Evolutionary conservation across 1,140 invertebrate genomes (phyloP), one percentile per base, ranked within the genome.

Genomic region (Meloidogyne exigua): DNA sequence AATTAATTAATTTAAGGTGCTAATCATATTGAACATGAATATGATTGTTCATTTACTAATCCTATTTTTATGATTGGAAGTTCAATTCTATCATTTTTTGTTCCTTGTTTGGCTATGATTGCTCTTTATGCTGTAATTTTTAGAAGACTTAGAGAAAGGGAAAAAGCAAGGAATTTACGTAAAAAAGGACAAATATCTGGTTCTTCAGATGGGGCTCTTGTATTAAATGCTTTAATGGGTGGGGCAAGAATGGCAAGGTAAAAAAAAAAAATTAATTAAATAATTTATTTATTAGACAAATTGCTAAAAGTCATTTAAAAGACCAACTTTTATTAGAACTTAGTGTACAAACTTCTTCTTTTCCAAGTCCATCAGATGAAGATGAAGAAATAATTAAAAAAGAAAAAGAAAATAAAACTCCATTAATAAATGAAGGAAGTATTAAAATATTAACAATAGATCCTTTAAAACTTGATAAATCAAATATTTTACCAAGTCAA

Each of bases 81-180:
- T 13, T 98, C 95, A 64, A 91, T 99, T 82, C 94, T 93, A 72
- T 98, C 96, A 80, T 99, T 99, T 91, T 99, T 98, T 89, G 97
- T 99, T 86, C 96, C 96, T 7, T 98, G 95, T 89, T 92, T 97
- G 84, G 94, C 97, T 84, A 98, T 99, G 95, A 93, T 98, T 87
- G 94, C 95, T 88, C 92, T 99, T 36, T 99, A 99, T 88, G 97
- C 94, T 89, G 94, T 92, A 89, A 99, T 99, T 90, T 98, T 99
- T 90, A 93, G 85, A 92, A 92, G 82, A 44, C 71, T 87, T 12
- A 70, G 80, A 68, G 69, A 81, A 71, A 72, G 86, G 21, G 82
- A 87, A 77, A 39, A 78, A 67, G 85, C 85, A 11, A 68, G 85
- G 28, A 74, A 65, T 23, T 44, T 81, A 36, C 66, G 85, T 13